phyloP scores from a whole-genome alignment of 2,113 vertebrate genomes.

The Geococcyx californianus region DNA sequence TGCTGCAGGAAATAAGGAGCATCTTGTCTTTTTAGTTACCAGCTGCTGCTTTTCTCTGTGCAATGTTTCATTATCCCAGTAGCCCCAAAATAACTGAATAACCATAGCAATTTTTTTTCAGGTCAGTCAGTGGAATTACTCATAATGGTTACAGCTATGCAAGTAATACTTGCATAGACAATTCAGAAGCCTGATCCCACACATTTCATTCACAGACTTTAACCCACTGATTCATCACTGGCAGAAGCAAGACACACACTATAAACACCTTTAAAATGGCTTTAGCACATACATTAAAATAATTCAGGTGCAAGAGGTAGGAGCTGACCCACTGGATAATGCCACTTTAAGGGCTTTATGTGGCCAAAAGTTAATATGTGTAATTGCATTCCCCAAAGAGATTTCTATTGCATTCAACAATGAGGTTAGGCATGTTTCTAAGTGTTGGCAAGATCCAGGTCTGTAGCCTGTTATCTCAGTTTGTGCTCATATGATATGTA shows the following conservation, averaged over 20 bases:
- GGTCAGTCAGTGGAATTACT: neutral
- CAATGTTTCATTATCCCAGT: neutral
- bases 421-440: neutral
- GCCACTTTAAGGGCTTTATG: neutral
- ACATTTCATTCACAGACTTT: neutral
- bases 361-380: too few relatives aligned
- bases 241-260: neutral
- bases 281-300: neutral
- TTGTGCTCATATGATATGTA: neutral
- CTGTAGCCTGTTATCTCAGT: neutral
- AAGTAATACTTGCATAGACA: neutral
- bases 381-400: neutral
- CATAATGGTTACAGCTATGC: neutral
- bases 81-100: neutral
- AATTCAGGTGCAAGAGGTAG: neutral
- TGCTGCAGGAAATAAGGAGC: neutral
- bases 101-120: neutral
- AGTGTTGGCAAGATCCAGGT: neutral
- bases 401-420: neutral
- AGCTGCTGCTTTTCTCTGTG: neutral
- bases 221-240: neutral
- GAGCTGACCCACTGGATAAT: neutral
- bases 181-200: neutral
- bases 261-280: neutral
- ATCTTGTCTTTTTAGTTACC: neutral